Base-by-base conservation (phyloP, 2,113 vertebrate species). In the Aldabrachelys gigantea region DNA sequence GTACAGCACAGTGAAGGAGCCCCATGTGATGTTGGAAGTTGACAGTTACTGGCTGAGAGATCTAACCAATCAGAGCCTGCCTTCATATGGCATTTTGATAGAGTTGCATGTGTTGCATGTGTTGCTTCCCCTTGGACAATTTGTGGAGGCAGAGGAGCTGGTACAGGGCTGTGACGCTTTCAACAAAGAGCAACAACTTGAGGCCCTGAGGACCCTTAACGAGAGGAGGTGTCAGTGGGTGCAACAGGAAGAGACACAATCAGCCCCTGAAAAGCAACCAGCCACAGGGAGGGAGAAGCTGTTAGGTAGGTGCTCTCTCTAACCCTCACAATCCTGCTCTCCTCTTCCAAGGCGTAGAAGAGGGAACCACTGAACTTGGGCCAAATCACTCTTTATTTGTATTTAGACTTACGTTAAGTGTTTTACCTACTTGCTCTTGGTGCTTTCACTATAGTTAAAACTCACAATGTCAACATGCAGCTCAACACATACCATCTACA, bases 1-100 rank as follows among this genome's bases (percentile, higher is more conserved):
- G 8, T 99, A 99, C 96, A 98, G 99, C 89, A 98, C 99, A 89
- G 99, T 99, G 95, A 82, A 96, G 22, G 98, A 99, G 94, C 98
- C 99, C 5, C 98, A 96, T 52, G 96, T 93, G 82, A 97, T 99
- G 97, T 98, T 99, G 96, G 98, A 99, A 54, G 96, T 94, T 2
- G 98, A 98, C 90, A 83, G 96, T 35, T 96, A 94, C 69, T 99
- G 99, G 99, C 94, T 99, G 57, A 95, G 82, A 91, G 97, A 97
- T n/a, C 90, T 89, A 0, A 86, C 82, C 85, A 99, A 99, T 85
- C 96, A 91, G 94, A 90, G 87, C 5, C 92, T 96, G 1, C 83
- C 98, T 0, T 98, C 98, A 25, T 99, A 98, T 0, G 10, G 97
- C 47, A 94, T 97, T 0, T 98, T 99, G 89, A 98, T 98, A 22